Evolutionary conservation across 2,888 invertebrate species (phyloP).

Genomic region (Frankliniella intonsa): DNA sequence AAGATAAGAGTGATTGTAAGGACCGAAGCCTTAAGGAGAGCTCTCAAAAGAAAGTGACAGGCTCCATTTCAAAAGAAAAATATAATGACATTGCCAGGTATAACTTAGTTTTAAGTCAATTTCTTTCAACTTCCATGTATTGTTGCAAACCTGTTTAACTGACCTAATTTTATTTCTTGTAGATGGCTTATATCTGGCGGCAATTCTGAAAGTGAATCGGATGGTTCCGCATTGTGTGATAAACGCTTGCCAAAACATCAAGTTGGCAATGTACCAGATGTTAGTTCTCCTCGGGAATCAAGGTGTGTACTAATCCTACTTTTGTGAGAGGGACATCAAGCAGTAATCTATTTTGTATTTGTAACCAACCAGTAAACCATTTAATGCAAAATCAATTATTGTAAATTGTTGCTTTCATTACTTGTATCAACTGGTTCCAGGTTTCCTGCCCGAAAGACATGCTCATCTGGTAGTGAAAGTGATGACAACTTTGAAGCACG

Average conservation of each 20-base stretch:
- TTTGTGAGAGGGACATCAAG: neutral
- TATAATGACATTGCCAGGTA: constrained; percentile 10
- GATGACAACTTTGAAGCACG: constrained; percentile 8
- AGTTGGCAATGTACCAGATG: neutral
- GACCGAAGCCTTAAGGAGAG: neutral
- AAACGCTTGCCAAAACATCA: neutral
- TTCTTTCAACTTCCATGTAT: neutral
- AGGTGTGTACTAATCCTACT: neutral
- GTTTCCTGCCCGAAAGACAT: neutral
- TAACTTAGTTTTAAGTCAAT: neutral
- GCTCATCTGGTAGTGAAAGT: neutral
- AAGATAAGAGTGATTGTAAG: neutral
- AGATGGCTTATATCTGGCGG: neutral
- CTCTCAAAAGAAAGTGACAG: neutral
- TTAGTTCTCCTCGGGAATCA: neutral
- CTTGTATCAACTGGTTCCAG: neutral
- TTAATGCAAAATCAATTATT: neutral
- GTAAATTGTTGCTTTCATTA: neutral
- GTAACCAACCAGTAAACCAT: neutral
- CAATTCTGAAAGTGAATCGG: neutral
- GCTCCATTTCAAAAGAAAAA: neutral
- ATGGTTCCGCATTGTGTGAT: neutral
- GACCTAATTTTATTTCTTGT: neutral
- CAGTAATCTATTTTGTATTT: neutral
- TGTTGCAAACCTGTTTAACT: neutral